Base-by-base conservation (phyloP, 2,797 vertebrate genomes). In the Atherinosoma microstoma region DNA sequence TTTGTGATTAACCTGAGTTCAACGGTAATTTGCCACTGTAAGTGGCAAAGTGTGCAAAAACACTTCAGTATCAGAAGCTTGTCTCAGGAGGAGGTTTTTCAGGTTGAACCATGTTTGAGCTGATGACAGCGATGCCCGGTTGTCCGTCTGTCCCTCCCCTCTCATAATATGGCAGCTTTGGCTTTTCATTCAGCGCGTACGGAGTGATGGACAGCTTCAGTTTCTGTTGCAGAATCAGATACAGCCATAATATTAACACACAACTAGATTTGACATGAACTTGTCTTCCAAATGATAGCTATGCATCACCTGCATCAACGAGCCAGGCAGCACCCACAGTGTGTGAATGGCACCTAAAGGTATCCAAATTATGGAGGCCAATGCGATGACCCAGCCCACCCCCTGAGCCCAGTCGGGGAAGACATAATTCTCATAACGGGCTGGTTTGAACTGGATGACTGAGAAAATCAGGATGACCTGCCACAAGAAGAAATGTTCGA, bases 321-420 rank as follows among this genome's bases (percentile, higher is more conserved):
- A 92, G 34, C 95, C 94, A 38, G 93, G 92, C 34, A 95, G 89
- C 61, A 93, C 85, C 92, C 93, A 94, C 71, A 95, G 32, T 1
- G 94, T 95, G 87, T 95, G 94, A 64, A 92, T 3, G 1, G 89
- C 93, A 38, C 78, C 93, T 30, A 94, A 35, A 35, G 95, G 94
- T 51, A 95, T 95, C 95, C 95, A 95, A 76, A 95, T 91, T 66
- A 95, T 94, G 56, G 95, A 95, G 1, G 86, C 87, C 87, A 95
- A 24, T 36, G 94, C 91, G 1, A 95, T 93, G 57, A 94, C 20
- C 95, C 94, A 95, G 42, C 95, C 95, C 0, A 95, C 59, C 10
- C 93, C 93, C 81, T 95, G 94, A 84, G 93, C 94, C 95, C 95
- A 95, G 12, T 84, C 64, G 18, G 95, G 95, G 84, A 95, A 95